A percentile compares a stretch with the other conserved stretches of the same genome.
Conservation (phyloP, 2,888 invertebrate species). For the Dugesia japonica region DNA sequence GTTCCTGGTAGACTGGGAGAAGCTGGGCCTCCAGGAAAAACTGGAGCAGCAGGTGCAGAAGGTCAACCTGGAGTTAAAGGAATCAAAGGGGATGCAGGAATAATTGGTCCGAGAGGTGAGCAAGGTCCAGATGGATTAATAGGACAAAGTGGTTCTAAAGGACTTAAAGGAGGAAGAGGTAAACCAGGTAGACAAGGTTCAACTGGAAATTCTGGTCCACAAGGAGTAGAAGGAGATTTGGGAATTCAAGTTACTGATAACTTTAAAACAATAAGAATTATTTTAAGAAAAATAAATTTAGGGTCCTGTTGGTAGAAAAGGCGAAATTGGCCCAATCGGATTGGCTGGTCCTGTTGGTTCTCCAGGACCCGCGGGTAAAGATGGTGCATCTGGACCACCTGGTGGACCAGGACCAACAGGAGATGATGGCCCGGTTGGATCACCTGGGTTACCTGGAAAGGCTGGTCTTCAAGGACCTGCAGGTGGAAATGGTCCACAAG, state of each 20-base stretch:
- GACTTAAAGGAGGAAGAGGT: slow-evolving; percentile 23
- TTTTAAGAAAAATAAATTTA: background rate
- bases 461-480: background rate
- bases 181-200: slow-evolving; percentile 22
- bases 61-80: slow-evolving; percentile 34
- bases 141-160: slow-evolving; percentile 26
- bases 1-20: background rate
- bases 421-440: slow-evolving; percentile 12
- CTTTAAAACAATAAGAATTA: background rate
- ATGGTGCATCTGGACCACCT: slow-evolving; percentile 24
- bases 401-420: slow-evolving; percentile 27
- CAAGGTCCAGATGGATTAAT: slow-evolving; percentile 22
- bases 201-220: slow-evolving; percentile 35
- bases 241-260: slow-evolving; percentile 12
- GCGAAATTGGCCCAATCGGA: background rate
- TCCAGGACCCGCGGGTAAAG: slow-evolving; percentile 13
- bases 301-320: background rate
- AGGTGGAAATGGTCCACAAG: background rate
- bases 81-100: slow-evolving; percentile 33
- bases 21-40: slow-evolving; percentile 32
- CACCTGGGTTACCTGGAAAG: slow-evolving; percentile 21
- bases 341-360: background rate
- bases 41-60: slow-evolving; percentile 14
- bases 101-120: slow-evolving; percentile 32
- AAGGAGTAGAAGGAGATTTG: slow-evolving; percentile 25